A percentile compares a stretch with the other conserved stretches of the same genome.
Evolutionary conservation across 2,888 invertebrate species (phyloP).

Genomic region (Tanypteryx hageni): DNA sequence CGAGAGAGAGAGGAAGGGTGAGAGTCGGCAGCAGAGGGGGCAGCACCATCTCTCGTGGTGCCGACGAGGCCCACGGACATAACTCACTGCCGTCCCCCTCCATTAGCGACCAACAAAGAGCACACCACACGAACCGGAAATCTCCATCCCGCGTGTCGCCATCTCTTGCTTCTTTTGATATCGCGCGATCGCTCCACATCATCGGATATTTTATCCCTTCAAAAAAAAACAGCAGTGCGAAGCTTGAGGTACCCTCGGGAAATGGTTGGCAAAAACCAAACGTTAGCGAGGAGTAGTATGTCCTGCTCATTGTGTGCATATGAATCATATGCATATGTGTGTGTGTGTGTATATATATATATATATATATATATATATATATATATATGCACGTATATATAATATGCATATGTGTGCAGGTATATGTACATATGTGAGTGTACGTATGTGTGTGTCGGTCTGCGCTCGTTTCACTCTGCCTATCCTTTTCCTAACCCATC

Average conservation of each 20-base stretch:
- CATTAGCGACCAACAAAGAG: constrained; percentile 46
- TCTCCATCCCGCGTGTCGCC: constrained; percentile 38
- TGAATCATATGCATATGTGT: too few species aligned
- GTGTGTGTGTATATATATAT: not conserved
- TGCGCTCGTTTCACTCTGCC: not conserved
- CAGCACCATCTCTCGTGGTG: not conserved
- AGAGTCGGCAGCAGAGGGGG: not conserved
- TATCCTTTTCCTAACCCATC: not conserved
- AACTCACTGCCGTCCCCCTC: constrained; percentile 57
- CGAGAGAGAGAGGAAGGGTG: not conserved
- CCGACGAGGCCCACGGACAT: not conserved
- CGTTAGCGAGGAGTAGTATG: too few species aligned
- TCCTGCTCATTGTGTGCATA: too few species aligned
- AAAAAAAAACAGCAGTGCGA: too few species aligned
- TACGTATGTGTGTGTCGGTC: not conserved
- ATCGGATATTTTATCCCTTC: not conserved
- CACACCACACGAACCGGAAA: constrained; percentile 21
- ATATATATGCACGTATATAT: not conserved
- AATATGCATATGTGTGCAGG: not conserved
- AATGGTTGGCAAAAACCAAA: too few species aligned
- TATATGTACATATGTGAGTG: not conserved
- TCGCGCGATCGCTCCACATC: not conserved
- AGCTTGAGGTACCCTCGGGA: too few species aligned
- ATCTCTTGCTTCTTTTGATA: not conserved
- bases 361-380: not conserved